Evolutionary conservation across 2,888 invertebrate species (phyloP).

Genomic region (Matsumyia berberina): DNA sequence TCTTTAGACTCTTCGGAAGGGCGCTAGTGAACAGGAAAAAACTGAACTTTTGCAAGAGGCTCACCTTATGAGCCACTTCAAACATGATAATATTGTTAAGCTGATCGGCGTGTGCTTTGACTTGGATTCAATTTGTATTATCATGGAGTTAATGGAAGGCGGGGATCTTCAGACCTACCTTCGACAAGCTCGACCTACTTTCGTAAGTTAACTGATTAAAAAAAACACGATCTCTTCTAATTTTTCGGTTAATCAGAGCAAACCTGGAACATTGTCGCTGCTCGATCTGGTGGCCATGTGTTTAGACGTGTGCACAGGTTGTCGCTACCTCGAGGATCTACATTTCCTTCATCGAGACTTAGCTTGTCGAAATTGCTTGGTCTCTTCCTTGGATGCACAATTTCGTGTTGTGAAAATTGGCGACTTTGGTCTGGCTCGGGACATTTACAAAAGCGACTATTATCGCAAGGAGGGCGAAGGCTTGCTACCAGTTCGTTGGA

Average conservation of each 20-base stretch:
- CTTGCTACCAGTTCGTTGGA: conserved; percentile 97
- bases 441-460: conserved; percentile 98
- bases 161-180: conserved; percentile 97
- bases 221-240: not conserved
- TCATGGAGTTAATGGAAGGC: conserved; percentile 99
- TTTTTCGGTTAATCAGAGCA: conserved; percentile 84
- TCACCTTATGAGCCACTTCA: conserved; percentile 98
- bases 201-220: conserved; percentile 84
- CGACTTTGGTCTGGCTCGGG: conserved; percentile 98
- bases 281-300: conserved; percentile 96
- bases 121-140: conserved; percentile 95
- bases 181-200: conserved; percentile 90
- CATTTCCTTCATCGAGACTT: conserved; percentile 98
- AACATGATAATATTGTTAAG: conserved; percentile 97
- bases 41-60: conserved; percentile 98
- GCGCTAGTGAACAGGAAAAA: conserved; percentile 95
- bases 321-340: conserved; percentile 97
- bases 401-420: conserved; percentile 90
- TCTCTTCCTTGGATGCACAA: conserved; percentile 89
- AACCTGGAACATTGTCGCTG: conserved; percentile 89
- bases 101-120: conserved; percentile 97
- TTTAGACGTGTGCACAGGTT: conserved; percentile 97
- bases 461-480: conserved; percentile 97
- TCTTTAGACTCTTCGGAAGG: conserved; percentile 93
- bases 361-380: conserved; percentile 97